A percentile compares a stretch with the other conserved stretches of the same genome.
Evolutionary conservation across 1,140 invertebrate genomes (phyloP).

Genomic region (Drosophila truncata): DNA sequence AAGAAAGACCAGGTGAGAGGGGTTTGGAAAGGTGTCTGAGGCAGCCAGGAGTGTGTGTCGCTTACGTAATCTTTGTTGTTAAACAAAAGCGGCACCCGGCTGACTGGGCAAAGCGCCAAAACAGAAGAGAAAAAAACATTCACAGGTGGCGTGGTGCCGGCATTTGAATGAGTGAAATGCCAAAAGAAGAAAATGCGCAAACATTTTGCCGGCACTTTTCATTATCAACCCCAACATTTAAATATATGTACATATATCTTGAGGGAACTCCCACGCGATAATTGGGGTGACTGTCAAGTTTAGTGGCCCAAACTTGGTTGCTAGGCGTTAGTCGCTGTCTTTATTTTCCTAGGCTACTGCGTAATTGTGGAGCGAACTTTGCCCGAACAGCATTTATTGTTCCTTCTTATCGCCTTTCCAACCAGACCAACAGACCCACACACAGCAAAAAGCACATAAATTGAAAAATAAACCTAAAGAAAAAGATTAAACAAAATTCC

Average conservation of each 20-base stretch:
- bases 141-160: constrained; percentile 54
- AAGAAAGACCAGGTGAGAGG: constrained; percentile 13
- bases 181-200: constrained; percentile 8
- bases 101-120: constrained; percentile 61
- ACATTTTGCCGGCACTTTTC: constrained; percentile 38
- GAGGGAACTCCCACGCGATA: constrained; percentile 22
- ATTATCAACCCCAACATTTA: constrained; percentile 19
- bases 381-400: constrained; percentile 21
- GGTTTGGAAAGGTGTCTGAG: constrained; percentile 8
- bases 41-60: not conserved
- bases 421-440: constrained; percentile 27
- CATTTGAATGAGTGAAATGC: constrained; percentile 32
- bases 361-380: constrained; percentile 64
- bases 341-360: constrained; percentile 43
- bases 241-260: constrained; percentile 1
- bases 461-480: constrained; percentile 13
- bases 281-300: constrained; percentile 1
- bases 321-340: constrained; percentile 55
- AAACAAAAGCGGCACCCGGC: constrained; percentile 59
- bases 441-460: constrained; percentile 21
- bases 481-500: constrained; percentile 27
- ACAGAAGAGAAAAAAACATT: constrained; percentile 39
- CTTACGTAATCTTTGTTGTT: constrained; percentile 79
- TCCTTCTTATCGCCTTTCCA: constrained; percentile 53
- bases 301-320: constrained; percentile 29